These are phyloP conservation scores for Conus canariensis DNA, from an alignment of 2,888 invertebrate genomes.

Conservation along the genomic window DNA sequence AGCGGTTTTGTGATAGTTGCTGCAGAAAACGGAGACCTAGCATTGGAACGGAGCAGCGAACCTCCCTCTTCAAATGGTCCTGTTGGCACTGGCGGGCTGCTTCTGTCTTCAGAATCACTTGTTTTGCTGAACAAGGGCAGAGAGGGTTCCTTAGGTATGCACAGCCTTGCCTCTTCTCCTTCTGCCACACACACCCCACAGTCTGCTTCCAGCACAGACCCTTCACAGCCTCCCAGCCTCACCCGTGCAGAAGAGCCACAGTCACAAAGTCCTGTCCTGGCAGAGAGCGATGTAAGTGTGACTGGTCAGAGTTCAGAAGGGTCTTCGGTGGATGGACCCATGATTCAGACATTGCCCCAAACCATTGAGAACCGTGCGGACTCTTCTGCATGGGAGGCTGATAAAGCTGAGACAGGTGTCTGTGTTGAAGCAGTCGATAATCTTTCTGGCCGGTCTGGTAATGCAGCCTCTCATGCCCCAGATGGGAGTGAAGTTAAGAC, in stretches of 20 bases:
- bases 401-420: neutral
- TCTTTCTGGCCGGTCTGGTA: neutral
- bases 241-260: conserved; percentile 3
- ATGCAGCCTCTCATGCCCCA: neutral
- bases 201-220: conserved; percentile 27
- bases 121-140: conserved; percentile 48
- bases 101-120: conserved; percentile 50
- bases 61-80: conserved; percentile 43
- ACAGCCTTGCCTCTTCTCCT: conserved; percentile 33
- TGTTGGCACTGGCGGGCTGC: conserved; percentile 44
- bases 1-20: conserved; percentile 53
- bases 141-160: conserved; percentile 50
- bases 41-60: conserved; percentile 43
- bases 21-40: conserved; percentile 50
- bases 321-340: conserved; percentile 12
- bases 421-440: conserved; percentile 3
- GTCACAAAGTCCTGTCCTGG: neutral
- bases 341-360: neutral
- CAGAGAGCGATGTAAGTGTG: neutral
- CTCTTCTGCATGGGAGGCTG: neutral
- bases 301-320: neutral
- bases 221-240: conserved; percentile 16
- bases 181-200: conserved; percentile 30
- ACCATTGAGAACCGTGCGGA: neutral
- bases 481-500: neutral